These are phyloP conservation scores for Ligdia adustata DNA, from an alignment of 2,888 invertebrate species.

Conservation along the genomic window DNA sequence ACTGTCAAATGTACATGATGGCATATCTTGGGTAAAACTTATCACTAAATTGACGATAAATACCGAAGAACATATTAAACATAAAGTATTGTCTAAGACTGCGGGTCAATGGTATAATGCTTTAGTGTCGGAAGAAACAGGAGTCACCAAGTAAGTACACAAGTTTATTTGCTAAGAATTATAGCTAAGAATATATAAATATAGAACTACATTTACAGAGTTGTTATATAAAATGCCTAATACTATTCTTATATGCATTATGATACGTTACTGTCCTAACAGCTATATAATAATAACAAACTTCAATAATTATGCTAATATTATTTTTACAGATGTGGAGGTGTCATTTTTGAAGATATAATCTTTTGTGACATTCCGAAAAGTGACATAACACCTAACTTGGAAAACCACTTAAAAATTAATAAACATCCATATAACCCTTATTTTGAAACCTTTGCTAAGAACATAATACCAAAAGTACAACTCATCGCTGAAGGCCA, in stretches of 20 bases:
- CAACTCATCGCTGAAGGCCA: neutral
- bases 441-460: too few relatives aligned
- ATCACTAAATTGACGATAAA: conserved; percentile 22
- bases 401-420: conserved; percentile 3
- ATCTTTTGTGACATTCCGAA: conserved; percentile 7
- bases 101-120: conserved; percentile 6
- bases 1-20: conserved; percentile 9
- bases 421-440: too few relatives aligned
- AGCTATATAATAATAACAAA: neutral
- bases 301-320: neutral
- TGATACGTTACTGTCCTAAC: too few relatives aligned
- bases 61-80: conserved; percentile 6
- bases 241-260: too few relatives aligned
- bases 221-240: too few relatives aligned
- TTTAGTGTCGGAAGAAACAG: conserved; percentile 2
- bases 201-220: too few relatives aligned
- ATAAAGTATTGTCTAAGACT: neutral
- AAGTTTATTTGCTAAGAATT: too few relatives aligned
- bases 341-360: conserved; percentile 5
- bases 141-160: conserved; percentile 3
- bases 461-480: too few relatives aligned
- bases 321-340: conserved; percentile 16
- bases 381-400: neutral
- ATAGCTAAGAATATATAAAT: too few relatives aligned
- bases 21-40: conserved; percentile 10